phyloP scores from a whole-genome alignment of 1,140 invertebrate genomes.

The Drosophila guanche region DNA sequence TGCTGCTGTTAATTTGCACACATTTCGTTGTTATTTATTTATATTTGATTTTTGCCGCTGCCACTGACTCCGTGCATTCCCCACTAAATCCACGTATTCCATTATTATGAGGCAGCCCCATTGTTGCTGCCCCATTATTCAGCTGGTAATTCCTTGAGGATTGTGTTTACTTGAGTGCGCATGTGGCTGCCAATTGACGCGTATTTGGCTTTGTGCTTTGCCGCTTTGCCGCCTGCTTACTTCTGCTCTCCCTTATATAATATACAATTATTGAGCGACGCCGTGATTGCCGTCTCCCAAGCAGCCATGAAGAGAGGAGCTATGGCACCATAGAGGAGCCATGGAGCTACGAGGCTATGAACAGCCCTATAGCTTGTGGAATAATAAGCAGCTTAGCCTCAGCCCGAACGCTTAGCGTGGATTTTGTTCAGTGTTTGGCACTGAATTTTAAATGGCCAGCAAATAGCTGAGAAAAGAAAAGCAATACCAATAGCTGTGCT shows the following conservation, averaged over 20 bases:
- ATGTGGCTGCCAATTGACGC: constrained; percentile 82
- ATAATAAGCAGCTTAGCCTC: constrained; percentile 74
- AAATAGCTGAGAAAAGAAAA: constrained; percentile 17
- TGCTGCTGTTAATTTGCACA: constrained; percentile 64
- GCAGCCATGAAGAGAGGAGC: constrained; percentile 31
- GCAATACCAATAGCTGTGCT: constrained; percentile 22
- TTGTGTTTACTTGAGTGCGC: constrained; percentile 78
- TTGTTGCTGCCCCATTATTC: constrained; percentile 62
- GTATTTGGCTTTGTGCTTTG: constrained; percentile 76
- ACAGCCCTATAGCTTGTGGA: constrained; percentile 46
- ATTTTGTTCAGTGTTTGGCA: constrained; percentile 31
- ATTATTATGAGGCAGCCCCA: constrained; percentile 60
- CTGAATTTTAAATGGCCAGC: constrained; percentile 55
- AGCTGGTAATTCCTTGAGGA: constrained; percentile 78
- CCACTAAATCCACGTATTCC: constrained; percentile 26
- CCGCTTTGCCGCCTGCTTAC: constrained; percentile 31
- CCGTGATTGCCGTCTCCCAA: constrained; percentile 74
- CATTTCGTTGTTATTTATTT: constrained; percentile 66
- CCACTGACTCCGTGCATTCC: constrained; percentile 13
- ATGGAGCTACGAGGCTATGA: constrained; percentile 26
- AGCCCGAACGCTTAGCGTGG: constrained; percentile 27
- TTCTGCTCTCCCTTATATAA: constrained; percentile 44
- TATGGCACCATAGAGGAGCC: constrained; percentile 18
- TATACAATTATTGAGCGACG: constrained; percentile 70
- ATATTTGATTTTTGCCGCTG: constrained; percentile 58